Base-by-base conservation (phyloP, 2,888 invertebrate species). In the Eupithecia tripunctaria region DNA sequence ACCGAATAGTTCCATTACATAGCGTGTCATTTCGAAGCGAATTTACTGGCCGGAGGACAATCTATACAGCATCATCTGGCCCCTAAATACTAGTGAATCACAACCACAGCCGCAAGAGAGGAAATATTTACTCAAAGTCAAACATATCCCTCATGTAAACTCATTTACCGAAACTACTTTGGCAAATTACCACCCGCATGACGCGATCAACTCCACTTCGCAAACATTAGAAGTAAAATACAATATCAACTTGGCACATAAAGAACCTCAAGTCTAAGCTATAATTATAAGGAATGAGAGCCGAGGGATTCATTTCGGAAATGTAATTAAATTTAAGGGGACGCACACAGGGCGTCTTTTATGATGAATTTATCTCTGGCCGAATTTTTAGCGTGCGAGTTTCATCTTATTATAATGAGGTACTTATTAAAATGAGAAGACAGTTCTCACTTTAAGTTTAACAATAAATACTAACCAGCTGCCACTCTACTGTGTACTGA, bases 171-270 rank as follows among this genome's bases (percentile, higher is more conserved):
- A 41, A 21, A 51, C 43, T 64, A 10, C 67, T 36, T 56, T 32
- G 14, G 14, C 43, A 43, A 67, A 18, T 38, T 47, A 63, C 41
- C 47, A 43, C 71, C 69, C 66, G 32, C 60, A 43, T 69, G 62
- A 68, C 56, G 47, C 68, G 56, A 68, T 36, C 60, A 71, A 59
- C 67, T 73, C 74, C 82, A 82, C 81, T 82, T 84, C 79, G 69
- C 79, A 79, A 80, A 81, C 74, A 79, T 81, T 81, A 84, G 80
- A 84, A 79, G 80, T 79, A 79, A 76, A 80, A 82, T 80, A 81
- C 82, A 86, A 85, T 85, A 82, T 63, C 85, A 86, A 85, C 82
- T 86, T 86, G 76, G 81, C 71, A 74, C 78, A 80, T 79, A 78
- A 80, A 78, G 80, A 73, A 75, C 77, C 76, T 73, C 80, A 78